Conservation (phyloP, 2,113 vertebrate species). For the Ploceus nigricollis region DNA sequence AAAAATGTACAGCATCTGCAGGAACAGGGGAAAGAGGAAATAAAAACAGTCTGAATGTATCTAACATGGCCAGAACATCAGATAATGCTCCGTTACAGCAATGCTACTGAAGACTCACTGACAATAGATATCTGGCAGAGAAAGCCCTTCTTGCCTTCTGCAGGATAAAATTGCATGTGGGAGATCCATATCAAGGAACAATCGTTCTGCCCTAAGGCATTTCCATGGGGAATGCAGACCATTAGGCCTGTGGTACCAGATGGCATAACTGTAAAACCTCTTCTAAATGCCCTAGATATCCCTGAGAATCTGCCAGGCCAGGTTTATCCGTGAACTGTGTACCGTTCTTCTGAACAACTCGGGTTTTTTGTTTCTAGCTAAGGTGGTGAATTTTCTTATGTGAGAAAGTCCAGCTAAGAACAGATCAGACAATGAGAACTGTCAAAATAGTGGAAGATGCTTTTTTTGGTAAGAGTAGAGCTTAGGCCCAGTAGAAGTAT, state of each 20-base stretch:
- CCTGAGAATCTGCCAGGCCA: background rate
- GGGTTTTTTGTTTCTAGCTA: background rate
- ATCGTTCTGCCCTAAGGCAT: background rate
- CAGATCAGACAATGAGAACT: background rate
- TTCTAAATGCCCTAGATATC: background rate
- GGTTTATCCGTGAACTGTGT: background rate
- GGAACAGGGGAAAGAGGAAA: background rate
- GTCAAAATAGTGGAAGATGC: background rate
- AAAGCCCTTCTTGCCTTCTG: background rate
- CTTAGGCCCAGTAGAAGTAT: background rate
- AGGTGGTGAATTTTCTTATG: background rate
- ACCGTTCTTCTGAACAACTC: background rate
- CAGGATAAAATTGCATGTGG: background rate
- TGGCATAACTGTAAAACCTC: background rate
- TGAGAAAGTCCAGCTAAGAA: background rate
- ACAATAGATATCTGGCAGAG: background rate
- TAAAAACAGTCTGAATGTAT: background rate
- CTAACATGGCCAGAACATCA: background rate
- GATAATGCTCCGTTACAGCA: background rate
- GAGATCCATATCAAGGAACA: background rate
- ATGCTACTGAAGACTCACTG: background rate
- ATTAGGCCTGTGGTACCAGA: background rate
- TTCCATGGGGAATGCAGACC: background rate
- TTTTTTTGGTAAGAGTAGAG: background rate
- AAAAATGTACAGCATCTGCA: background rate